A percentile compares a stretch with the other conserved stretches of the same genome.
Evolutionary conservation across 2,888 invertebrate species (phyloP).

Genomic region (Sabatieria punctata): DNA sequence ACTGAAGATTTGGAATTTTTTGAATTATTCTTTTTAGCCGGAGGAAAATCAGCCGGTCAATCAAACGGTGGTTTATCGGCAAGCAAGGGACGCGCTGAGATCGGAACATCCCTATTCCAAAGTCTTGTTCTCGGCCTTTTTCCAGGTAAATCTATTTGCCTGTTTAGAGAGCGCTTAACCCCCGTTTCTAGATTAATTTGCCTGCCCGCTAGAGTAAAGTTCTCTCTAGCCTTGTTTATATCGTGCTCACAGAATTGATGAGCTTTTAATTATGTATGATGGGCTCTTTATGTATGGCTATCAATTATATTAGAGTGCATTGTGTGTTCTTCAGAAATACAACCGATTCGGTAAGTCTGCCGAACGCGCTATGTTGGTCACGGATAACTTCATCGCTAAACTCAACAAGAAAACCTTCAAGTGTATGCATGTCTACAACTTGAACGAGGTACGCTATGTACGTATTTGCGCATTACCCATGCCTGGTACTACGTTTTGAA

Average conservation of each 20-base stretch:
- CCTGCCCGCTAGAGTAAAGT: too few species aligned
- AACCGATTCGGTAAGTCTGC: constrained; percentile 37
- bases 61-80: neutral
- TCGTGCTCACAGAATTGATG: too few species aligned
- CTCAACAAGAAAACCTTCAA: constrained; percentile 37
- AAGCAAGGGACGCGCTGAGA: neutral
- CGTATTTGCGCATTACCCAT: neutral
- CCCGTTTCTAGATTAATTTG: too few species aligned
- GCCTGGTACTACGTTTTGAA: neutral
- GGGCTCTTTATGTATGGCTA: too few species aligned
- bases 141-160: constrained; percentile 11
- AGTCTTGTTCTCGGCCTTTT: constrained; percentile 19
- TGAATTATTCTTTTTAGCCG: neutral
- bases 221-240: too few species aligned
- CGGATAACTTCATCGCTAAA: constrained; percentile 37
- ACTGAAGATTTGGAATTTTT: neutral
- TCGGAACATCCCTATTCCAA: constrained; percentile 15
- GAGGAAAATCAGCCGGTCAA: neutral
- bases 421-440: constrained; percentile 31
- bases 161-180: too few species aligned
- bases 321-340: constrained; percentile 24
- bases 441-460: constrained; percentile 14
- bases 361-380: constrained; percentile 34
- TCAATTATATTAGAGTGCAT: neutral
- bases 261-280: too few species aligned